phyloP scores from a whole-genome alignment of 2,888 invertebrate genomes.

The Drosophila leonis region DNA sequence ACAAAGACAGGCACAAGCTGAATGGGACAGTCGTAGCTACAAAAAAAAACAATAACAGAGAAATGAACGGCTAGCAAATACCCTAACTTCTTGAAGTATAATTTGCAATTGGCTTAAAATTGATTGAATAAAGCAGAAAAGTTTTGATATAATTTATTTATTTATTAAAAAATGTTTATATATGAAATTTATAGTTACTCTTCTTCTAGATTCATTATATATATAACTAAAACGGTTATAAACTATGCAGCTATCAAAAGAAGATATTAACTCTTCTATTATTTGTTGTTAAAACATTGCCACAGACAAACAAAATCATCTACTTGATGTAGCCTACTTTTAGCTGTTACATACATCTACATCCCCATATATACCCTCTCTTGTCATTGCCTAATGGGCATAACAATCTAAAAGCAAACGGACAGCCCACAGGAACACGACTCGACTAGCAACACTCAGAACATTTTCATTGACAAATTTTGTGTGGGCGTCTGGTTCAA shows the following conservation, averaged over 20 bases:
- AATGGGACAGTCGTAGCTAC: constrained; percentile 28
- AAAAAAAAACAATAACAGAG: constrained; percentile 48
- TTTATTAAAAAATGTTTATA: not conserved
- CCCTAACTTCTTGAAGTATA: not conserved
- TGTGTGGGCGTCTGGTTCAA: constrained; percentile 21
- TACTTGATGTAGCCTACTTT: not conserved
- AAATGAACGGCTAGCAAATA: not conserved
- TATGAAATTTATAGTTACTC: not conserved
- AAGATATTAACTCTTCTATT: too few relatives aligned
- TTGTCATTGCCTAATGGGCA: not conserved
- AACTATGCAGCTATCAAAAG: too few relatives aligned
- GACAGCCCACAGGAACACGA: constrained; percentile 19
- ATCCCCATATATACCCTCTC: not conserved
- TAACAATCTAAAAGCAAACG: constrained; percentile 20
- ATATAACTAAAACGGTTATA: too few relatives aligned
- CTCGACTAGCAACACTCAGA: constrained; percentile 5
- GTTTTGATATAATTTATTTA: too few relatives aligned
- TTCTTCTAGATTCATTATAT: too few relatives aligned
- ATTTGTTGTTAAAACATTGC: too few relatives aligned
- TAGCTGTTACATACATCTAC: not conserved
- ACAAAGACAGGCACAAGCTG: constrained; percentile 10
- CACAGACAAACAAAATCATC: too few relatives aligned
- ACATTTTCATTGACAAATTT: constrained; percentile 51
- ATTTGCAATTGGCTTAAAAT: not conserved
- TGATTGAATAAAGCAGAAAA: not conserved